Percentiles rank a stretch among this genome's conserved stretches.
phyloP scores from a whole-genome alignment of 2,113 vertebrate genomes.

The Odontophorus gujanensis region DNA sequence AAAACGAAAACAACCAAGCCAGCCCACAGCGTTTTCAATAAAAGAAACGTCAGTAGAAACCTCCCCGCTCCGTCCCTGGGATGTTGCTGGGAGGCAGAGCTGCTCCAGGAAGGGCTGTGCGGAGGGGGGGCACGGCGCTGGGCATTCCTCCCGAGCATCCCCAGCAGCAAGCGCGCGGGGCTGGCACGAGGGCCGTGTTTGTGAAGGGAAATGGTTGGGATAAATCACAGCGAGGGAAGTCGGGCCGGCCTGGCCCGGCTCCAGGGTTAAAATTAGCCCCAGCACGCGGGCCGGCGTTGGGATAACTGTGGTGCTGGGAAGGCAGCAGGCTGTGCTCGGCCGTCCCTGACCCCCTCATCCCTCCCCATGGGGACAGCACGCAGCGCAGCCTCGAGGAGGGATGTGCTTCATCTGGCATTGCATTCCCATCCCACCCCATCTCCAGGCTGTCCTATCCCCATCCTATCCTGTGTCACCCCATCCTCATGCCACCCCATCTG shows the following conservation, averaged over 20 bases:
- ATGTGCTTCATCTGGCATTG: not conserved
- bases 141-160: not conserved
- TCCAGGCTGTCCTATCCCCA: not conserved
- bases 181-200: constrained; percentile 48
- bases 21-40: constrained; percentile 57
- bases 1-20: not conserved
- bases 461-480: not conserved
- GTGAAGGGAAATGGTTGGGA: constrained; percentile 48
- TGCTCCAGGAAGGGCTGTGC: not conserved
- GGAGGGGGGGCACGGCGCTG: not conserved
- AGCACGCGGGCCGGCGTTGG: not conserved
- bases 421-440: not conserved
- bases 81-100: not conserved
- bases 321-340: not conserved
- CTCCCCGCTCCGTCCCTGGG: not conserved
- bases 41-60: not conserved
- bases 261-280: constrained; percentile 62
- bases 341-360: not conserved
- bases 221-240: constrained; percentile 50
- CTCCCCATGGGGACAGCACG: accelerated
- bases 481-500: no score
- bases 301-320: constrained; percentile 28
- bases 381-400: not conserved
- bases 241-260: constrained; percentile 15
- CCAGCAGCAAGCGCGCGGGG: not conserved